Conservation (phyloP, 2,113 vertebrate species). For the Halichoerus grypus region DNA sequence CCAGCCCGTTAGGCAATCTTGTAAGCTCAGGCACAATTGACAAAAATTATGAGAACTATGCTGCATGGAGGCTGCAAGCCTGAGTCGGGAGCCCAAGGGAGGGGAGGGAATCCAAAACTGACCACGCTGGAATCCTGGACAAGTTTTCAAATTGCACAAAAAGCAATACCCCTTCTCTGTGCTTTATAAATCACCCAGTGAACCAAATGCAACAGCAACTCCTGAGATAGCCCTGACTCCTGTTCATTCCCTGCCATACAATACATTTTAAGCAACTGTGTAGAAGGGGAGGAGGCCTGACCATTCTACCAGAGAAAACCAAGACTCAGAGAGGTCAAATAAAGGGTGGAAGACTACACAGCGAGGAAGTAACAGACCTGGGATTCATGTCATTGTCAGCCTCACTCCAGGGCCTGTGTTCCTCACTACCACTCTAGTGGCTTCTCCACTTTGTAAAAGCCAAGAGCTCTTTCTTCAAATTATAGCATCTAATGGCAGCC, state of each 20-base stretch:
- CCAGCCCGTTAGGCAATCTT: neutral
- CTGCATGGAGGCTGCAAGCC: neutral
- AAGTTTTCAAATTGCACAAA: neutral
- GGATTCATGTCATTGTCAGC: neutral
- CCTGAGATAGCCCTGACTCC: neutral
- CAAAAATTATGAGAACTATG: neutral
- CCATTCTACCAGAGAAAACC: neutral
- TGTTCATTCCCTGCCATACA: neutral
- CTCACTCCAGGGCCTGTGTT: neutral
- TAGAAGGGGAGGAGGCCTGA: neutral
- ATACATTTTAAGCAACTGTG: neutral
- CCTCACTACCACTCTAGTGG: neutral
- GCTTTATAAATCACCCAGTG: neutral
- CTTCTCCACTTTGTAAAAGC: neutral
- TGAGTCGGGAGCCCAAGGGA: neutral
- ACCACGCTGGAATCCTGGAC: neutral
- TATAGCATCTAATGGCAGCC: neutral
- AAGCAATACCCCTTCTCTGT: neutral
- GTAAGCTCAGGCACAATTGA: neutral
- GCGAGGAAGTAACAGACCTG: neutral
- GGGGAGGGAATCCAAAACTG: neutral
- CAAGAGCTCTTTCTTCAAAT: neutral
- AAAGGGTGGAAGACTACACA: neutral
- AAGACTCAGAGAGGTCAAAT: conserved; percentile 28
- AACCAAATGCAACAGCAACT: neutral